phyloP scores from a whole-genome alignment of 2,888 invertebrate species.

The Cataglyphis altisquamis region DNA sequence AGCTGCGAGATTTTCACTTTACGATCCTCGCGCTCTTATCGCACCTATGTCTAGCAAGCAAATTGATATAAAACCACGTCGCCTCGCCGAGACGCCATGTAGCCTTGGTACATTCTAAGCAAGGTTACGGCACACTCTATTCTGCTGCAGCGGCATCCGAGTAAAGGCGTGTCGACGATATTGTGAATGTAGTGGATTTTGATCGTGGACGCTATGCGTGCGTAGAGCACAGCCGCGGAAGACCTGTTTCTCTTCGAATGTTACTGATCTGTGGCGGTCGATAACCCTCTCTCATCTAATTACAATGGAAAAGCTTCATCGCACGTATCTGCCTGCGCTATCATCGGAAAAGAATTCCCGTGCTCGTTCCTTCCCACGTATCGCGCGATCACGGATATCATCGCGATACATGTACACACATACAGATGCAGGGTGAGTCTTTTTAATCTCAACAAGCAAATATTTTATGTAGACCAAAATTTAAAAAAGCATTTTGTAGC shows the following conservation, averaged over 20 bases:
- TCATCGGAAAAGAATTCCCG: constrained; percentile 39
- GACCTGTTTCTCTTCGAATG: constrained; percentile 62
- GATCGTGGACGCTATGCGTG: constrained; percentile 6
- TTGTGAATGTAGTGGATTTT: constrained; percentile 30
- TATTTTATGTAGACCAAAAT: no score
- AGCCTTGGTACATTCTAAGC: constrained; percentile 77
- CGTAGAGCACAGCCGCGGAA: constrained; percentile 11
- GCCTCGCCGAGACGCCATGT: constrained; percentile 52
- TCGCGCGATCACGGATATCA: constrained; percentile 29
- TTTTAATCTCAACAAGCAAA: no score
- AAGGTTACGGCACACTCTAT: constrained; percentile 73
- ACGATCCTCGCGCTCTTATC: not conserved
- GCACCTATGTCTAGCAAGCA: not conserved
- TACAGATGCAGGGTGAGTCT: no score
- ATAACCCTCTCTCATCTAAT: constrained; percentile 59
- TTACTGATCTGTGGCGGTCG: constrained; percentile 61
- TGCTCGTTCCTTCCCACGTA: constrained; percentile 28
- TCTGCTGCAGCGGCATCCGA: constrained; percentile 35
- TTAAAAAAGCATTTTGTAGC: no score
- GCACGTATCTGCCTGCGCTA: constrained; percentile 37
- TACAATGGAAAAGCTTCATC: constrained; percentile 57
- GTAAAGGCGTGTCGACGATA: constrained; percentile 47
- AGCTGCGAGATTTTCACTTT: not conserved
- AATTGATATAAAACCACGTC: constrained; percentile 13
- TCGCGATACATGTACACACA: not conserved